Conservation (phyloP, 2,888 invertebrate species). For the Drosophila longiperda region DNA sequence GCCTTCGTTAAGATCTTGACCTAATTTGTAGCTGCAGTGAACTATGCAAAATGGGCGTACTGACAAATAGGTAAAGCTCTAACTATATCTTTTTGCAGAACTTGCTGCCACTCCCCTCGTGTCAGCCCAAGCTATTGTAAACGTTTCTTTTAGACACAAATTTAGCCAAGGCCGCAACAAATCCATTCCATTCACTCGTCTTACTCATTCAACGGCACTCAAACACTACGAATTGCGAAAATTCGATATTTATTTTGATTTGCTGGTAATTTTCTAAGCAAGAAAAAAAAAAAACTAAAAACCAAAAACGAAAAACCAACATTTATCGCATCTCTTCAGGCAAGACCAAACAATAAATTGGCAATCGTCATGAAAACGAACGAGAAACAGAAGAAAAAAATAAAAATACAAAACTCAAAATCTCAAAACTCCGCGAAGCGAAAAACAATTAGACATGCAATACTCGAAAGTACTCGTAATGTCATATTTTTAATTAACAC, state of each 20-base stretch:
- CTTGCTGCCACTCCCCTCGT: conserved; percentile 7
- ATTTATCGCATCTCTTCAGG: conserved; percentile 58
- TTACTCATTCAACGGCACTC: conserved; percentile 35
- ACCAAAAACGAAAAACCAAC: conserved; percentile 1
- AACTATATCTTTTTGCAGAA: conserved; percentile 17
- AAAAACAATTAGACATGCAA: conserved; percentile 81
- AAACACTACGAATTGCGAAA: conserved; percentile 49
- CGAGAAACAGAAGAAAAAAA: conserved; percentile 8
- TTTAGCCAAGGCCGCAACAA: conserved; percentile 68
- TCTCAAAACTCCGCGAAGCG: conserved; percentile 61
- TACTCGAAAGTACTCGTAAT: conserved; percentile 75
- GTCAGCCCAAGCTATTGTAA: conserved; percentile 32
- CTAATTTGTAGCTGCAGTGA: conserved; percentile 29
- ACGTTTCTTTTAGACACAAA: conserved; percentile 35
- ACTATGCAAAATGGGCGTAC: conserved; percentile 15
- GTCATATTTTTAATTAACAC: conserved; percentile 79
- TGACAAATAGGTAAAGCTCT: conserved; percentile 24
- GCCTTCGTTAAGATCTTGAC: conserved; percentile 55
- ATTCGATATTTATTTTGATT: conserved; percentile 51
- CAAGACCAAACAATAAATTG: conserved; percentile 66
- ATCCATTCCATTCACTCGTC: conserved; percentile 75
- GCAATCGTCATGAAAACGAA: conserved; percentile 68
- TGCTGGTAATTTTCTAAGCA: conserved; percentile 51
- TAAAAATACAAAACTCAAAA: conserved; percentile 20
- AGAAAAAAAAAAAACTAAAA: conserved; percentile 11